Base-by-base conservation (phyloP, 1,140 invertebrate genomes). In the Drosophila aff. region DNA sequence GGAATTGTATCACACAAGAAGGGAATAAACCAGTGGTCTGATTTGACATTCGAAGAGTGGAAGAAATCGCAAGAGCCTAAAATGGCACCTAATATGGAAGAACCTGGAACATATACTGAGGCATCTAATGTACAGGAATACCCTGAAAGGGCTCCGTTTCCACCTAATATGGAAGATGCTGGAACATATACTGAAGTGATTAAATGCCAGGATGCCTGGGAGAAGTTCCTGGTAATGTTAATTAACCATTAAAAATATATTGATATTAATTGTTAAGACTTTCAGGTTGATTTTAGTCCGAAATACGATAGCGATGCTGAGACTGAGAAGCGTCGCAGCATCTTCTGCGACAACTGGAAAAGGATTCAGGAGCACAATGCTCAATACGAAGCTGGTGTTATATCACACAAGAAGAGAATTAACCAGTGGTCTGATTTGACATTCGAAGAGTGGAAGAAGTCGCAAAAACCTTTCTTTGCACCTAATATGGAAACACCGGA, bases 381-480 rank as follows among this genome's bases (percentile, higher is more conserved):
- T 0, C 28, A 26, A 26, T 26, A 26, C 26, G 26, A 26, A 26
- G 26, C 26, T 4, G 26, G 26, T 5, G 5, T 5, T 5, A 4
- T 26, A 6, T 5, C 26, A 4, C 3, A 26, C 26, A 26, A 26
- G 26, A 72, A 68, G 67, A 18, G 38, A 3, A 61, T 86, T 11
- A 86, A 86, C 52, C 66, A 81, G 18, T 85, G 69, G 23, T 50
- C 63, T 63, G 82, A 87, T 61, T 28, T 63, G 41, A 76, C 58
- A 0, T 47, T 62, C 18, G 73, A 77, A 4, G 83, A 84, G 50
- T 81, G 69, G 60, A 26, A 23, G 8, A n/a, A 23, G 3, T 10
- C 31, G 31, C 31, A 59, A 33, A 2, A 2, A 21, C 1, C 18
- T 5, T 2, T 2, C 4, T 21, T 21, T 47, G 11, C 44, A 15